Evolutionary conservation across 2,888 invertebrate genomes (phyloP), one percentile per base, ranked within the genome.

Genomic region (Phlogophora meticulosa): DNA sequence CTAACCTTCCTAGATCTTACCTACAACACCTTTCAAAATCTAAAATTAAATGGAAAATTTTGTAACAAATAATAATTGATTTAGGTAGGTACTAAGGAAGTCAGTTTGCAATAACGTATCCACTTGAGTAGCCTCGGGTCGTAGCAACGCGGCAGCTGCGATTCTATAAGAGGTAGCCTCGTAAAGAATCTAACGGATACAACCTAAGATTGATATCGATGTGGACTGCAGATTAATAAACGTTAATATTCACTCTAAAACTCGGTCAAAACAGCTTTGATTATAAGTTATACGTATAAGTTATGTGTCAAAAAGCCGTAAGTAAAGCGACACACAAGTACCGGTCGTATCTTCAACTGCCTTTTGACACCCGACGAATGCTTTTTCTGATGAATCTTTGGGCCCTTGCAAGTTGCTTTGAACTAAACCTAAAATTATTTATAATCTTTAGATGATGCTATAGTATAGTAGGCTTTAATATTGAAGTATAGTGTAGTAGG

Each of bases 321-420:
- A 46, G 10, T 28, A 15, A 76, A 66, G 61, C 73, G 7, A 34
- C 61, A 58, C 55, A 13, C 53, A 20, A 32, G 17, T 91, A 91
- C 92, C 91, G 66, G 78, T 76, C 20, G 88, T 75, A 36, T 84
- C 76, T 76, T 82, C 84, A 63, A 84, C 65, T 2, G 76, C 71
- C 58, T 83, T 81, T 79, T 85, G 82, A 57, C 67, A 78, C 32
- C 68, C 77, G 59, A 77, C 83, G 17, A 76, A 22, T 36, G 81
- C 56, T 13, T 78, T 75, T 61, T 76, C 72, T 34, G 81, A 68
- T 28, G 85, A 72, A 51, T 80, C 77, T 76, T 85, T 85, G 13
- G 79, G 42, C 13, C 24, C 38, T 60, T 57, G 43, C 34, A 62
- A 42, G 42, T 64, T 72, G 42, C 45, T 59, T 59, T 63, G 38